phyloP scores from a whole-genome alignment of 2,113 vertebrate species.

The Hyaena hyaena region DNA sequence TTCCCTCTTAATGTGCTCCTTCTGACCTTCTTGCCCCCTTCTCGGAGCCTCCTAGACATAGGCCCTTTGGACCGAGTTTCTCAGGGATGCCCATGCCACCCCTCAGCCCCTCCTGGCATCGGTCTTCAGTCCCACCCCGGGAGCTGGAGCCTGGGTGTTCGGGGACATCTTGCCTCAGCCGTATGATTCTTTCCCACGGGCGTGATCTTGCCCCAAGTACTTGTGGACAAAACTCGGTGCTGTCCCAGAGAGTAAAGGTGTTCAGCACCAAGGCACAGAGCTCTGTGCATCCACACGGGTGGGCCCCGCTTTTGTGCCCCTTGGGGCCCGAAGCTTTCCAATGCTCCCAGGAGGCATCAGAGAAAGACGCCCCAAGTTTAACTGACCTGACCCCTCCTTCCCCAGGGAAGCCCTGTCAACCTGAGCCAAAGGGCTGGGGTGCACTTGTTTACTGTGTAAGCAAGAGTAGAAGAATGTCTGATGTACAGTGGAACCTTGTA shows the following conservation, averaged over 20 bases:
- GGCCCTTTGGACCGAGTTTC: conserved; percentile 75
- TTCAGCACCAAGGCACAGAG: not conserved
- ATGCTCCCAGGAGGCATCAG: not conserved
- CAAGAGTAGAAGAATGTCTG: conserved; percentile 79
- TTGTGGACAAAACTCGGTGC: conserved; percentile 2
- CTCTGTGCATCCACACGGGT: not conserved
- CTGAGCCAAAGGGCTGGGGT: conserved; percentile 75
- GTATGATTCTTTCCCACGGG: not conserved
- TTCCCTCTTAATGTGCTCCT: not conserved
- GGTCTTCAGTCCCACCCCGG: conserved; percentile 3
- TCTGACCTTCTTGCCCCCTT: conserved; percentile 43
- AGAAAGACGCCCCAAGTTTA: conserved; percentile 40
- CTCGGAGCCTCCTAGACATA: conserved; percentile 67
- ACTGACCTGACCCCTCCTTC: conserved; percentile 54
- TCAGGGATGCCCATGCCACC: conserved; percentile 73
- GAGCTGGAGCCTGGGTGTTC: conserved; percentile 29
- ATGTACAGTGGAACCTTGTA: conserved; percentile 83
- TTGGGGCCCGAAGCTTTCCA: not conserved
- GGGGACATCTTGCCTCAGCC: conserved; percentile 43
- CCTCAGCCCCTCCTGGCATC: not conserved
- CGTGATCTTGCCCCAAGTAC: conserved; percentile 1
- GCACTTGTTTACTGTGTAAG: conserved; percentile 91
- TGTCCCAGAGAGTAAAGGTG: conserved; percentile 26
- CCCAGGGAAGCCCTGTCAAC: conserved; percentile 73
- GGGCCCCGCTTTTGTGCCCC: not conserved